These are phyloP conservation scores for Cepaea hortensis DNA, from an alignment of 2,888 invertebrate genomes.

Conservation along the genomic window DNA sequence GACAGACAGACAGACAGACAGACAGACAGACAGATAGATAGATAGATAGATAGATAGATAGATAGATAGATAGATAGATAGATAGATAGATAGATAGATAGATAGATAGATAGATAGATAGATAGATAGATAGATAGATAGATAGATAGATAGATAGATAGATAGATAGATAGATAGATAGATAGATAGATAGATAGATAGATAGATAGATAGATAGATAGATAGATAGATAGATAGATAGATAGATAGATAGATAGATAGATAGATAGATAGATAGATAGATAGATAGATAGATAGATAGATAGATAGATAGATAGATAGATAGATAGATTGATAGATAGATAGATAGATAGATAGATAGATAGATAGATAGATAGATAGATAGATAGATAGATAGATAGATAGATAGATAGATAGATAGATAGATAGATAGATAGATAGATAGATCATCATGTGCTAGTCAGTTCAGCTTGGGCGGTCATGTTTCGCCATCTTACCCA, in stretches of 20 bases:
- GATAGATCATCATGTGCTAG: neutral
- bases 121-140: too few relatives aligned
- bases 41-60: too few relatives aligned
- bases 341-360: neutral
- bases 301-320: neutral
- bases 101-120: too few relatives aligned
- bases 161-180: too few relatives aligned
- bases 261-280: neutral
- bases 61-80: too few relatives aligned
- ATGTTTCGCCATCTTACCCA: too few relatives aligned
- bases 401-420: constrained; percentile 4
- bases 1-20: too few relatives aligned
- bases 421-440: constrained; percentile 1
- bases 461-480: too few relatives aligned
- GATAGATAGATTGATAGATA: neutral
- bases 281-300: neutral
- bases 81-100: too few relatives aligned
- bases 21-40: too few relatives aligned
- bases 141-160: too few relatives aligned
- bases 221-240: neutral
- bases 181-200: neutral
- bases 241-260: neutral
- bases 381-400: constrained; percentile 14
- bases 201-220: neutral
- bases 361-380: neutral